Percentiles rank a stretch among this genome's conserved stretches.
phyloP scores from a whole-genome alignment of 2,888 invertebrate species.

The Neelides folsomi region DNA sequence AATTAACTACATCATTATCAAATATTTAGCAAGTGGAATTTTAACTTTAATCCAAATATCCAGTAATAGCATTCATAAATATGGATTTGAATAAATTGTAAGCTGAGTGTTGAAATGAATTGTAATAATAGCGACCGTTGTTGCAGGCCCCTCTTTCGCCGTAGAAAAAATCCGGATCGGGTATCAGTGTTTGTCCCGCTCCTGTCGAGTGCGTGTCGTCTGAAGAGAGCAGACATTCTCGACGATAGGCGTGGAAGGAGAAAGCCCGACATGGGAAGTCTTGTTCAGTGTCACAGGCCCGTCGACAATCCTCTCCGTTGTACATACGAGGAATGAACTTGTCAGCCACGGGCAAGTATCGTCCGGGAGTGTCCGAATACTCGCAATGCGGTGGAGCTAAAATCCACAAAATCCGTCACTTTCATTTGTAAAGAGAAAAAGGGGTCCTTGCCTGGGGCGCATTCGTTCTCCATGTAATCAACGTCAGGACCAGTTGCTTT shows the following conservation, averaged over 20 bases:
- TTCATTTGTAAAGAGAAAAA: background rate
- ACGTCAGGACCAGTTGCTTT: slow-evolving; percentile 37
- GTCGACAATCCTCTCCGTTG: slow-evolving; percentile 38
- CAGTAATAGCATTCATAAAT: too few species aligned
- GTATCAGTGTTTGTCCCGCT: slow-evolving; percentile 50
- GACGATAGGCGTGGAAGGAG: slow-evolving; percentile 35
- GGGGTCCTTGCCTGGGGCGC: slow-evolving; percentile 39
- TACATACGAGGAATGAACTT: slow-evolving; percentile 36
- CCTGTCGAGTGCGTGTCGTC: slow-evolving; percentile 70
- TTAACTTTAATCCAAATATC: too few species aligned
- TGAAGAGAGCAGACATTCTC: slow-evolving; percentile 58
- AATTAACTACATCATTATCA: too few species aligned
- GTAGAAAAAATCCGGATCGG: slow-evolving; percentile 51
- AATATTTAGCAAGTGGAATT: too few species aligned
- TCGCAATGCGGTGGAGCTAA: slow-evolving; percentile 40
- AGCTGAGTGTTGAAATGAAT: too few species aligned
- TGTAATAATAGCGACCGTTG: slow-evolving; percentile 50
- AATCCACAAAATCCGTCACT: slow-evolving; percentile 3
- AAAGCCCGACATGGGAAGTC: slow-evolving; percentile 39
- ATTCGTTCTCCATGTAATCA: slow-evolving; percentile 46
- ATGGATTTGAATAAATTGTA: too few species aligned
- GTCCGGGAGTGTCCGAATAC: slow-evolving; percentile 38
- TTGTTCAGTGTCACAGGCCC: slow-evolving; percentile 38
- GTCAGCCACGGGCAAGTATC: slow-evolving; percentile 39
- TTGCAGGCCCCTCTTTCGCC: slow-evolving; percentile 69